Evolutionary conservation across 1,140 invertebrate genomes (phyloP).

Genomic region (Dufourea novaeangliae): DNA sequence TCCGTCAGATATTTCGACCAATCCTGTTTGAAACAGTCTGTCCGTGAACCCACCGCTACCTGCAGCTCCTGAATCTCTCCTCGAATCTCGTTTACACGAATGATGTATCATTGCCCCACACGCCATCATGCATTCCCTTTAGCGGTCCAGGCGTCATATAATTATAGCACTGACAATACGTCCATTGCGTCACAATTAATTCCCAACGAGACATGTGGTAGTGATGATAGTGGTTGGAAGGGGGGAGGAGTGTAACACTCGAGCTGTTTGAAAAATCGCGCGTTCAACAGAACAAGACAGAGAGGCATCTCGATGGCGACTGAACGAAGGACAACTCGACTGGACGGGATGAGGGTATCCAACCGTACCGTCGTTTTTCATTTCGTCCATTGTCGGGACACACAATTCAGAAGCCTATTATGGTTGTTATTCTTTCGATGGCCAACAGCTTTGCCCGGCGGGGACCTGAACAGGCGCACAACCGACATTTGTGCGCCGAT

Average conservation of each 20-base stretch:
- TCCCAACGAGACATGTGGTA: not conserved
- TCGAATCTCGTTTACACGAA: not conserved
- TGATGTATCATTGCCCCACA: not conserved
- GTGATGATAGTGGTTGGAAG: not conserved
- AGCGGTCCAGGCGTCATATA: not conserved
- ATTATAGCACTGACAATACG: not conserved
- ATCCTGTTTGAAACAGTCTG: no score
- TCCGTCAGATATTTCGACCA: no score
- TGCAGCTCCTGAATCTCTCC: not conserved
- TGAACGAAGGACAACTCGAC: no score
- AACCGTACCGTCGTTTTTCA: constrained; percentile 71
- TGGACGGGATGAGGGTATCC: no score
- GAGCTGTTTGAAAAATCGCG: not conserved
- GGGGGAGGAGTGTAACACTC: no score
- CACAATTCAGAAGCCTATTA: constrained; percentile 70
- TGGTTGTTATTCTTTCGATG: constrained; percentile 70
- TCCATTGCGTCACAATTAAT: not conserved
- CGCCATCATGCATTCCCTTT: not conserved
- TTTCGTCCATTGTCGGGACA: constrained; percentile 61
- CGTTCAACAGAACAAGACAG: not conserved
- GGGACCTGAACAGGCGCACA: constrained; percentile 61
- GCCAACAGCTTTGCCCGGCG: constrained; percentile 58
- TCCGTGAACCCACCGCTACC: no score
- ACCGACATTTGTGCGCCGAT: constrained; percentile 64
- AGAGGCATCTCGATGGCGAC: no score